Evolutionary conservation across 1,140 invertebrate genomes (phyloP).

Genomic region (Phenacoccus solenopsis): DNA sequence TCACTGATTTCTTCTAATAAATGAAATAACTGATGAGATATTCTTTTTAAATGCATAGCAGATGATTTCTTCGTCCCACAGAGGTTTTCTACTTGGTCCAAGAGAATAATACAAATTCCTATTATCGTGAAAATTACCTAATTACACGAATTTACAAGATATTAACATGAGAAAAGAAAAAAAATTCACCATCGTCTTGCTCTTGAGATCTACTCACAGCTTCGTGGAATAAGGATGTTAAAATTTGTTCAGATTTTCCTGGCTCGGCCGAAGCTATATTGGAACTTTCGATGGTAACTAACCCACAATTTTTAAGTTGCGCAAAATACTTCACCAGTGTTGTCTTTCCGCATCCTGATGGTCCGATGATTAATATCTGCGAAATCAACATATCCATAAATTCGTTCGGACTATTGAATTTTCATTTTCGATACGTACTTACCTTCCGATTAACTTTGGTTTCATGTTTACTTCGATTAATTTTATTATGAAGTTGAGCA

Average conservation of each 20-base stretch:
- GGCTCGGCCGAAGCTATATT: slow-evolving; percentile 30
- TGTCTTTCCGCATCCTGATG: slow-evolving; percentile 28
- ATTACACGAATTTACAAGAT: neutral
- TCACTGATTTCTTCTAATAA: slow-evolving; percentile 8
- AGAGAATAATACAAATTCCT: slow-evolving; percentile 23
- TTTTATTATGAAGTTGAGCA: neutral
- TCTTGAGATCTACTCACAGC: slow-evolving; percentile 30
- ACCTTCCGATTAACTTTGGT: neutral
- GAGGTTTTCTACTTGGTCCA: slow-evolving; percentile 26
- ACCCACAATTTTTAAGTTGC: slow-evolving; percentile 19
- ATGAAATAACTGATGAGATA: slow-evolving; percentile 18
- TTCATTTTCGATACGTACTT: neutral
- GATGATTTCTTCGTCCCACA: slow-evolving; percentile 1
- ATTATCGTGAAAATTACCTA: slow-evolving; percentile 7
- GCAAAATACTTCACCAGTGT: slow-evolving; percentile 23
- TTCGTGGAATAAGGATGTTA: slow-evolving; percentile 34
- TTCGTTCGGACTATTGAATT: neutral
- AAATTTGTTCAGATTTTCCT: slow-evolving; percentile 35
- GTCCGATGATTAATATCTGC: slow-evolving; percentile 27
- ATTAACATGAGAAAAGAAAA: slow-evolving; percentile 22
- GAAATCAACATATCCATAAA: neutral
- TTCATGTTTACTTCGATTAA: neutral
- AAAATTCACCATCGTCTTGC: slow-evolving; percentile 22
- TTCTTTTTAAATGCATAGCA: slow-evolving; percentile 11
- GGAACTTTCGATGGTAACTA: slow-evolving; percentile 22